Conservation (phyloP, 2,888 invertebrate species). For the Stenotaenia linearis region DNA sequence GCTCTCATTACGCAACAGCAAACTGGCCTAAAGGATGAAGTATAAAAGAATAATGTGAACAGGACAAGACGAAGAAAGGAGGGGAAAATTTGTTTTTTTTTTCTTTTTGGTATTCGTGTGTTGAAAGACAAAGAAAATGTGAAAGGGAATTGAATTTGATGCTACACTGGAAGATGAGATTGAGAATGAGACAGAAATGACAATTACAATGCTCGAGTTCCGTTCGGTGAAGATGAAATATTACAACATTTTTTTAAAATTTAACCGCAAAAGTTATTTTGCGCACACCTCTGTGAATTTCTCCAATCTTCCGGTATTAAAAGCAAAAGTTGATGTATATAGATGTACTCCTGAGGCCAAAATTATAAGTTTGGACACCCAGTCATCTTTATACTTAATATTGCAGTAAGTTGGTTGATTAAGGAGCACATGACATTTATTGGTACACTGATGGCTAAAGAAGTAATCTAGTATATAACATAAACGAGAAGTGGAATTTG, state of each 20-base stretch:
- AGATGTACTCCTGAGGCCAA: too few species aligned
- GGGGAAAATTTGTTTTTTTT: not conserved
- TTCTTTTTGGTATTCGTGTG: not conserved
- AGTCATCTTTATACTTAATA: not conserved
- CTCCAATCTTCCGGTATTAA: too few species aligned
- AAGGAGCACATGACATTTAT: not conserved
- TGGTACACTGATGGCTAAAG: not conserved
- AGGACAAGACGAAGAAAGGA: constrained; percentile 1
- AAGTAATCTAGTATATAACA: not conserved
- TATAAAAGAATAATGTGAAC: constrained; percentile 8
- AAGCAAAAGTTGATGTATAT: too few species aligned
- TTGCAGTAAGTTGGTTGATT: not conserved
- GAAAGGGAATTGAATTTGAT: constrained; percentile 15
- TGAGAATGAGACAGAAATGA: not conserved
- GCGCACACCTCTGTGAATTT: too few species aligned
- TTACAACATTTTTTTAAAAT: not conserved
- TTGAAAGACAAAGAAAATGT: not conserved
- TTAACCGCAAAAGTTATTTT: not conserved
- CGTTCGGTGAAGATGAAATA: not conserved
- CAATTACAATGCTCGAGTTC: not conserved
- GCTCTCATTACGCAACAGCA: constrained; percentile 1
- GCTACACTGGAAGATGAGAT: constrained; percentile 3
- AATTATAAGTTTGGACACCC: not conserved
- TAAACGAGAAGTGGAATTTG: not conserved
- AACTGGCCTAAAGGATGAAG: not conserved